A percentile compares a stretch with the other conserved stretches of the same genome.
phyloP scores from a whole-genome alignment of 2,888 invertebrate genomes.

The Agonopterix arenella region DNA sequence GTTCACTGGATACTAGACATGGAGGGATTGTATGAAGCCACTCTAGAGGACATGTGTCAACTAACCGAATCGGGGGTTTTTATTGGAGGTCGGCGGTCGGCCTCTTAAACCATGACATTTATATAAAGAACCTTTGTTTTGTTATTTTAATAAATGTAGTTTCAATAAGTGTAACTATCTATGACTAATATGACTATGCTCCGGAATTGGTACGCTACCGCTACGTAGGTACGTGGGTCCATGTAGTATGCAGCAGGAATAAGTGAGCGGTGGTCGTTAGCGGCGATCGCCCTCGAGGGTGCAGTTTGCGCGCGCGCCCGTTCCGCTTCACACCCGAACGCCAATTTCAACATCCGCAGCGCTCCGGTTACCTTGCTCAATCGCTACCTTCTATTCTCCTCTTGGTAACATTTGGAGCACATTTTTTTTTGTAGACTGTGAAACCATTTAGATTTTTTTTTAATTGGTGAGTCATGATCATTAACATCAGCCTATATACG shows the following conservation, averaged over 20 bases:
- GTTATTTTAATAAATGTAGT: too few relatives aligned
- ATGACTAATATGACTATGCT: background rate
- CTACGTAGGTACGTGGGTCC: too few relatives aligned
- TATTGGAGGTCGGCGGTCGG: constrained; percentile 12
- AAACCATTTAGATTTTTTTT: too few relatives aligned
- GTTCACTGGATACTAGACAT: constrained; percentile 22
- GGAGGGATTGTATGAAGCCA: constrained; percentile 44
- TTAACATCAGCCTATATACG: too few relatives aligned
- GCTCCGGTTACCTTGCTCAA: constrained; percentile 37
- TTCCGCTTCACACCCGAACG: constrained; percentile 15
- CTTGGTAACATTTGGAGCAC: too few relatives aligned
- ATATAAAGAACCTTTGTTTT: too few relatives aligned
- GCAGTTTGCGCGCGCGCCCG: constrained; percentile 30
- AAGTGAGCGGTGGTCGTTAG: constrained; percentile 29
- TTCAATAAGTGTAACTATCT: too few relatives aligned
- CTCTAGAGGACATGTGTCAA: constrained; percentile 53
- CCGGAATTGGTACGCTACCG: background rate
- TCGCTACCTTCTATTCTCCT: constrained; percentile 12
- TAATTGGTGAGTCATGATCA: too few relatives aligned
- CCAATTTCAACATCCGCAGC: constrained; percentile 24
- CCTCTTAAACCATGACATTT: too few relatives aligned
- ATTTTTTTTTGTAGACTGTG: too few relatives aligned
- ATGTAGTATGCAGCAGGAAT: too few relatives aligned
- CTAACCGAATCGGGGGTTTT: constrained; percentile 32
- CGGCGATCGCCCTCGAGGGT: constrained; percentile 39